Evolutionary conservation across 2,888 invertebrate species (phyloP), one percentile per base, ranked within the genome.

Genomic region (Tetramorium bicarinatum): DNA sequence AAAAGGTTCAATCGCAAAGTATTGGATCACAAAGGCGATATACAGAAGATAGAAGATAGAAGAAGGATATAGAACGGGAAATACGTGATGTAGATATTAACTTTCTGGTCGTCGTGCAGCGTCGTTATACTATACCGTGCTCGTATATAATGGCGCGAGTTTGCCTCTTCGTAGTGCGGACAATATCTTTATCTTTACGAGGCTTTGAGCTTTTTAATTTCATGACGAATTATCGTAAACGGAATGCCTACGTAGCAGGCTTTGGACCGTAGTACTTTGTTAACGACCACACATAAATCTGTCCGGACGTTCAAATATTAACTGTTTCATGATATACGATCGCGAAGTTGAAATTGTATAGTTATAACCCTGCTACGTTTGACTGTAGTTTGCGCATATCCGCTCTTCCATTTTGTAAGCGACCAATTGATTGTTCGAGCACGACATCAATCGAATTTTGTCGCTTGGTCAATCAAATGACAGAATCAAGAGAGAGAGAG

Each of bases 131-230:
- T 79, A 76, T 75, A 56, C 29, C 44, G n/a, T 52, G 86, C 82
- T 88, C 85, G 82, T 89, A 87, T 81, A 87, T 89, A 87, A 86
- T 80, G 71, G 74, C 54, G 80, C 74, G 71, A 82, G 21, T 82
- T 82, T 69, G 52, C 62, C 74, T 69, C 71, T 84, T 86, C 81
- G 84, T 76, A 66, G 59, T 75, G 71, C 82, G 85, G 74, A 89
- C 87, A 91, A 93, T 93, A 92, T 91, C 89, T 92, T 92, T 90
- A 92, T 92, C 92, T 93, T 93, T 93, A 92, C 90, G 93, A 92
- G 90, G 86, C 90, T 87, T 89, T 93, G 91, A 93, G 91, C 91
- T 93, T 93, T 92, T 93, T 92, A 91, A 93, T 93, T 92, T 92
- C 91, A 89, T 90, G 88, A 90, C 83, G 89, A 91, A 92, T 93